Base-by-base conservation (phyloP, 2,113 vertebrate genomes). In the Motacilla tschutschensis region DNA sequence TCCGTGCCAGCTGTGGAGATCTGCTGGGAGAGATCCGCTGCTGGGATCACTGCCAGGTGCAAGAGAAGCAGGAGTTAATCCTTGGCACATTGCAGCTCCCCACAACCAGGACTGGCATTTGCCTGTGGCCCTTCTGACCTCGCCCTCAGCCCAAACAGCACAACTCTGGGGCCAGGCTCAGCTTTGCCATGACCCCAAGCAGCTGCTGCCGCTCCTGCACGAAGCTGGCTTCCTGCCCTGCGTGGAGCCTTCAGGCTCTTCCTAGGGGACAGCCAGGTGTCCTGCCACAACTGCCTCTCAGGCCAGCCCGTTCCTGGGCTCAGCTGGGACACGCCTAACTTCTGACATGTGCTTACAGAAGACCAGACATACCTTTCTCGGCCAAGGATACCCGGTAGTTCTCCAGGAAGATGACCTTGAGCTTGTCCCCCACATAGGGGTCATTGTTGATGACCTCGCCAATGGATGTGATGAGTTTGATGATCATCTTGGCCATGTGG, bases 401-500 rank as follows among this genome's bases (percentile, higher is more conserved):
- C 93, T 98, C 98, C 93, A 99, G 93, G 93, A 96, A 98, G 94
- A 98, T 97, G 88, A 98, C 98, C 90, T 97, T 98, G 73, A 98
- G 97, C 73, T 85, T 95, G 93, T 98, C 98, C 2, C 98, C 98
- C 79, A 98, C 96, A 2, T 97, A 85, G 4, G 98, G 98, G 85
- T 99, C 98, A 1, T 97, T 97, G 94, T 99, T 99, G 91, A 98
- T 79, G 21, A 98, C 95, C 14, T 97, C 95, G 4, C 97, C 97
- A 4, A 98, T 89, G 9, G 98, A 97, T 0, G 98, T 98, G 95
- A 99, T 97, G 87, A 99, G 95, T 85, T 98, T 98, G 90, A 99
- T 98, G 91, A 98, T 98, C 97, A 97, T 97, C 95, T 98, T 99
- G 43, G 98, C 98, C 98, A 98, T 98, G 94, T 98, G 98, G 89